Evolutionary conservation across 2,888 invertebrate genomes (phyloP).

Genomic region (Caenorhabditis sinica): DNA sequence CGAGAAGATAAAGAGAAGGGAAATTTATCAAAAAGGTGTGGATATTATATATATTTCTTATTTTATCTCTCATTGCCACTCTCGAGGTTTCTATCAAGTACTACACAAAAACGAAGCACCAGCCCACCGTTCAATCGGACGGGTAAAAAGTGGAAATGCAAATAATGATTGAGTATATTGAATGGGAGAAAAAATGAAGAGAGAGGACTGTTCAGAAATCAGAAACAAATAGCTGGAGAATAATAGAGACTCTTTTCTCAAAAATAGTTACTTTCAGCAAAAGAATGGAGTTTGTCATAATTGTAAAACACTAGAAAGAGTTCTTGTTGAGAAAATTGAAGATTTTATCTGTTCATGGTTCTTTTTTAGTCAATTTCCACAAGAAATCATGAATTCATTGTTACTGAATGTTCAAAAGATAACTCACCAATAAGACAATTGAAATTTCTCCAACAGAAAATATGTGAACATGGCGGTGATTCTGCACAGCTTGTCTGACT

Average conservation of each 20-base stretch:
- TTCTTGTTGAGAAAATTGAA: too few relatives aligned
- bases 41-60: constrained; percentile 17
- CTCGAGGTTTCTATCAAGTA: constrained; percentile 40
- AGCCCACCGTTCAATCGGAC: constrained; percentile 22
- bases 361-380: too few relatives aligned
- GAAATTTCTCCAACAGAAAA: constrained; percentile 69
- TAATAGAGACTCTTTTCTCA: too few relatives aligned
- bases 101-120: constrained; percentile 44
- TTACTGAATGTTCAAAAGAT: neutral
- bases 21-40: constrained; percentile 13
- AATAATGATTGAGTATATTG: constrained; percentile 51
- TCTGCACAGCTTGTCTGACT: constrained; percentile 69
- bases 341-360: too few relatives aligned
- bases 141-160: constrained; percentile 59
- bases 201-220: constrained; percentile 44
- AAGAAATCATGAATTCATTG: too few relatives aligned
- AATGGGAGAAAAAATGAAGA: constrained; percentile 6
- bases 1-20: constrained; percentile 4
- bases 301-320: neutral
- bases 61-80: constrained; percentile 6
- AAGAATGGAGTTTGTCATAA: too few relatives aligned
- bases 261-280: too few relatives aligned
- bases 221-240: constrained; percentile 22
- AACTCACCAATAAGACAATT: constrained; percentile 70
- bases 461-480: constrained; percentile 72